phyloP scores from a whole-genome alignment of 37 sponge, comb jelly and placozoan genomes.

The Hormiphora californensis region DNA sequence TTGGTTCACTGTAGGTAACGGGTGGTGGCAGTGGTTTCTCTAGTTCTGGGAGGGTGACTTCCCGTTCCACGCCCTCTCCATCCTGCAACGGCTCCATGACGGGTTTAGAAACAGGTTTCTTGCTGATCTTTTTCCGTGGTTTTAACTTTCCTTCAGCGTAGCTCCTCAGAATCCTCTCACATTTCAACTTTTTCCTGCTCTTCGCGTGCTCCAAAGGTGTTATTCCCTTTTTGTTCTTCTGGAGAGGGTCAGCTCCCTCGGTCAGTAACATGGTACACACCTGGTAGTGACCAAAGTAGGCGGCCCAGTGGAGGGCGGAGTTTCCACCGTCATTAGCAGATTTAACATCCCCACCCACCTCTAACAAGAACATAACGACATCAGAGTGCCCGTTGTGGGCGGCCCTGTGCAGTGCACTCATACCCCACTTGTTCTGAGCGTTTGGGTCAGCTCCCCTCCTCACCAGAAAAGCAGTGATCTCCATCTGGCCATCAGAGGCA shows the following conservation, averaged over 20 bases:
- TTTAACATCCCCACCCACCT: background rate
- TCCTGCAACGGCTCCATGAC: slow-evolving; percentile 10
- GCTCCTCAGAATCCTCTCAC: slow-evolving; percentile 52
- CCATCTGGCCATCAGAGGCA: slow-evolving; percentile 35
- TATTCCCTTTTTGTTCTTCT: slow-evolving; percentile 40
- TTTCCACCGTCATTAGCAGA: slow-evolving; percentile 47
- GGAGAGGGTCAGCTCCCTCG: slow-evolving; percentile 40
- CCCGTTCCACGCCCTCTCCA: background rate
- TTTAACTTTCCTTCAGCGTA: slow-evolving; percentile 35
- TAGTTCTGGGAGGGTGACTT: background rate
- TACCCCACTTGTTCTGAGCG: slow-evolving; percentile 51
- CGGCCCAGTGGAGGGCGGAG: slow-evolving; percentile 54
- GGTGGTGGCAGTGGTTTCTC: background rate
- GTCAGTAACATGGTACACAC: slow-evolving; percentile 53
- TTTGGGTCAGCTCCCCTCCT: slow-evolving; percentile 42
- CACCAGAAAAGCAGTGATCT: background rate
- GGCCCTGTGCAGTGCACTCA: slow-evolving; percentile 40
- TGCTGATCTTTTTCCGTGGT: slow-evolving; percentile 35
- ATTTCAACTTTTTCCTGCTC: slow-evolving; percentile 51
- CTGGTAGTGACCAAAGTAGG: slow-evolving; percentile 49
- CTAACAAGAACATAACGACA: slow-evolving; percentile 32
- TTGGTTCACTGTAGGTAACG: background rate
- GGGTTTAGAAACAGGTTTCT: background rate
- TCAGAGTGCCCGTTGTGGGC: slow-evolving; percentile 36
- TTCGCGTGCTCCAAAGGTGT: slow-evolving; percentile 43